Percentiles rank a stretch among this genome's conserved stretches.
Evolutionary conservation across 2,888 invertebrate genomes (phyloP).

Genomic region (Buathra laborator): DNA sequence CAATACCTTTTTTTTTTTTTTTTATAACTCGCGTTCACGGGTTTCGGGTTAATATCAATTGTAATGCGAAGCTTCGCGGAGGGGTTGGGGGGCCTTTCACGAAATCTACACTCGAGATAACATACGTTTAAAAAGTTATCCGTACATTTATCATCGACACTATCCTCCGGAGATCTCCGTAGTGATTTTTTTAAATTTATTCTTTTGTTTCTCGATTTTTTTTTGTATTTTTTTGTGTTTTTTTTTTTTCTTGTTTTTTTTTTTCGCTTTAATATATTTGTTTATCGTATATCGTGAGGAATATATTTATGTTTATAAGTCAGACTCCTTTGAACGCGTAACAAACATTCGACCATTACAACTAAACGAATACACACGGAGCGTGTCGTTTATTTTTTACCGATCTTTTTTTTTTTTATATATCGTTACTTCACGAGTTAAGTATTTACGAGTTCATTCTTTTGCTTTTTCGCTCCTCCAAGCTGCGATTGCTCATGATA

Average conservation of each 20-base stretch:
- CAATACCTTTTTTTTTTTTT: slow-evolving; percentile 47
- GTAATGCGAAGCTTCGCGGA: slow-evolving; percentile 55
- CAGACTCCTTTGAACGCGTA: slow-evolving; percentile 76
- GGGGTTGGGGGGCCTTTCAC: neutral
- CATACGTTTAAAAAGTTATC: neutral
- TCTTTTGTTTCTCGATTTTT: neutral
- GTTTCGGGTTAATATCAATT: slow-evolving; percentile 58
- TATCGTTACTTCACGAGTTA: slow-evolving; percentile 68
- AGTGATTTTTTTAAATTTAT: too few relatives aligned
- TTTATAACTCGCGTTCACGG: slow-evolving; percentile 46
- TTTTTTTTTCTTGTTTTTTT: neutral
- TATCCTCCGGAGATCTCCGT: too few relatives aligned
- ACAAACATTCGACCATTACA: slow-evolving; percentile 72
- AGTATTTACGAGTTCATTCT: slow-evolving; percentile 33
- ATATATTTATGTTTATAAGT: slow-evolving; percentile 73
- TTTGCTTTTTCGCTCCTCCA: slow-evolving; percentile 52
- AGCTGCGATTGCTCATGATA: slow-evolving; percentile 57
- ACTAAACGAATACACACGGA: slow-evolving; percentile 57
- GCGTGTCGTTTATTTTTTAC: slow-evolving; percentile 18
- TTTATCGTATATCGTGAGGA: slow-evolving; percentile 49
- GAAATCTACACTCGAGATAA: slow-evolving; percentile 50
- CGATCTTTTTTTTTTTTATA: slow-evolving; percentile 68
- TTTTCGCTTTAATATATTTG: slow-evolving; percentile 57
- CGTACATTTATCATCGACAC: too few relatives aligned
- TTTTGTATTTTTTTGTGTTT: neutral